Percentiles rank a stretch among this genome's conserved stretches.
These are phyloP conservation scores for Indicator indicator DNA, from an alignment of 2,113 vertebrate species.

Conservation along the genomic window DNA sequence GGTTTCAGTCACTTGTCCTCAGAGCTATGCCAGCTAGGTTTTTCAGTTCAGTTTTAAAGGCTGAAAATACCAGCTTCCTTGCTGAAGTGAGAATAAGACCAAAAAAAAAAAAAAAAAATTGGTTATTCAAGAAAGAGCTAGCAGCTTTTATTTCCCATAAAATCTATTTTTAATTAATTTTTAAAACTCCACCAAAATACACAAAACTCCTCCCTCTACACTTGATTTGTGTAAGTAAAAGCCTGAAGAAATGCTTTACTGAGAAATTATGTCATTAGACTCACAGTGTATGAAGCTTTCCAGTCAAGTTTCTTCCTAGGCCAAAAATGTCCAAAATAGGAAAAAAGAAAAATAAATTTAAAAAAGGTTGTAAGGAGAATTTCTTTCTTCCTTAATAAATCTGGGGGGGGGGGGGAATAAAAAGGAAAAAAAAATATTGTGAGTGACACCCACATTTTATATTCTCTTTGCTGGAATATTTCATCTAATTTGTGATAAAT, in stretches of 20 bases:
- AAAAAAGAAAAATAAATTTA: neutral
- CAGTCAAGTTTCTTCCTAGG: neutral
- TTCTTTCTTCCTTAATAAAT: neutral
- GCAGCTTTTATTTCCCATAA: neutral
- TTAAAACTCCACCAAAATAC: neutral
- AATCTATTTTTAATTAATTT: neutral
- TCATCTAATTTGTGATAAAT: neutral
- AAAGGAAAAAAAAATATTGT: neutral
- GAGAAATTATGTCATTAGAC: neutral
- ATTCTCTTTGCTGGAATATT: neutral
- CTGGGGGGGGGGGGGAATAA: neutral
- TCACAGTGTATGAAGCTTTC: neutral
- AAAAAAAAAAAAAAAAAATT: neutral
- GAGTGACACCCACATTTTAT: neutral
- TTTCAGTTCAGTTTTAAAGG: neutral
- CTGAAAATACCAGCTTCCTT: neutral
- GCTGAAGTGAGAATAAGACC: neutral
- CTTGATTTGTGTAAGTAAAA: neutral
- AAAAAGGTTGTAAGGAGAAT: rapidly evolving
- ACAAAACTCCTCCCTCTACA: rapidly evolving
- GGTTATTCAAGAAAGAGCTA: neutral
- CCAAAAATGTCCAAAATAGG: neutral
- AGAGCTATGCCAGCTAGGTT: neutral
- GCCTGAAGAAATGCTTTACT: neutral
- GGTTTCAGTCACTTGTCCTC: rapidly evolving